phyloP scores from a whole-genome alignment of 2,888 invertebrate species.

The Mesoligia furuncula region DNA sequence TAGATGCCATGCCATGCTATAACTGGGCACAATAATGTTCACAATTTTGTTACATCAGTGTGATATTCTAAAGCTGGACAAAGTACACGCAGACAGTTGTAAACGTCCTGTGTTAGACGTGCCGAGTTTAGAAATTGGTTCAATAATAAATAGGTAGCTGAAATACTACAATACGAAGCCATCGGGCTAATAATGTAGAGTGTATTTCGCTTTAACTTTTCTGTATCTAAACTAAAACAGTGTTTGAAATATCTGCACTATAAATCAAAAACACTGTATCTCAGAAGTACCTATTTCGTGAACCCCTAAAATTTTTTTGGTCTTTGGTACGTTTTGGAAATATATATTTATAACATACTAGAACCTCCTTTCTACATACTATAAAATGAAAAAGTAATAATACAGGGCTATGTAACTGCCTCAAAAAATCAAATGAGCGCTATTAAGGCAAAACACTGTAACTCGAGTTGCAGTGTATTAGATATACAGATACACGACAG shows the following conservation, averaged over 20 bases:
- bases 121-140: constrained; percentile 27
- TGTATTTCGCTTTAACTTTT: background rate
- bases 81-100: constrained; percentile 30
- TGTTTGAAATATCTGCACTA: background rate
- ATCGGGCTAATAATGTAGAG: constrained; percentile 7
- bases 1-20: constrained; percentile 53
- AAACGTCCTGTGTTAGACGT: constrained; percentile 18
- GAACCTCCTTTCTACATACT: too few species aligned
- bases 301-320: too few species aligned
- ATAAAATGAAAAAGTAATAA: too few species aligned
- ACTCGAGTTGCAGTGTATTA: too few species aligned
- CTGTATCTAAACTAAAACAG: background rate
- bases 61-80: constrained; percentile 38
- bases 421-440: too few species aligned
- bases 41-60: constrained; percentile 49
- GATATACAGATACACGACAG: too few species aligned
- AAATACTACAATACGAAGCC: constrained; percentile 11
- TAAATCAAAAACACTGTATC: too few species aligned
- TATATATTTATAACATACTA: too few species aligned
- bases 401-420: too few species aligned
- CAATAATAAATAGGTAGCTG: constrained; percentile 21
- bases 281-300: too few species aligned
- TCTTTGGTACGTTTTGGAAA: too few species aligned
- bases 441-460: too few species aligned
- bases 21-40: constrained; percentile 53